These are phyloP conservation scores for Illadopsis cleaveri DNA, from an alignment of 2,113 vertebrate species.

Conservation along the genomic window DNA sequence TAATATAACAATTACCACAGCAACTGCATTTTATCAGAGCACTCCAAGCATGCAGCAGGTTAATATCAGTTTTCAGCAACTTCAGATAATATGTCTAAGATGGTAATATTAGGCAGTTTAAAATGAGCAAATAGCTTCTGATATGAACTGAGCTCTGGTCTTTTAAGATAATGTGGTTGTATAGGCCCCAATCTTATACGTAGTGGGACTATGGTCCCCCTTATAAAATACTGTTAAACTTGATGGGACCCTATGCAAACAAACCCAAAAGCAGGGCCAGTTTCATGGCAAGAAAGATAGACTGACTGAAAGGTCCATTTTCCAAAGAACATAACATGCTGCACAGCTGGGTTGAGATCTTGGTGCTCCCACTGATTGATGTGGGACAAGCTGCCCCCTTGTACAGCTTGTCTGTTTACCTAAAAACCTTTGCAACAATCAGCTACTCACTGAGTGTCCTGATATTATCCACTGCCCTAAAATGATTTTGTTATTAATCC, in stretches of 20 bases:
- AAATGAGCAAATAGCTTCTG: constrained; percentile 19
- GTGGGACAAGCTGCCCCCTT: not conserved
- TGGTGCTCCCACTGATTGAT: accelerated
- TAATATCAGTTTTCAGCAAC: constrained; percentile 42
- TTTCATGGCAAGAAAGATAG: not conserved
- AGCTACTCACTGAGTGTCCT: not conserved
- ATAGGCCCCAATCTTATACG: not conserved
- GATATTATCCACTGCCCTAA: not conserved
- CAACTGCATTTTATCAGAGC: constrained; percentile 56
- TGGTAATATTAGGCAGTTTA: constrained; percentile 50
- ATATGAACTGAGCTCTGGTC: constrained; percentile 3
- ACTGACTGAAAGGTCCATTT: not conserved
- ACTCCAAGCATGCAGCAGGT: constrained; percentile 55
- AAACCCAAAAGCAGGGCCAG: not conserved
- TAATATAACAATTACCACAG: constrained; percentile 62
- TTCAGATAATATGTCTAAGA: constrained; percentile 61
- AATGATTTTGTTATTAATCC: not conserved
- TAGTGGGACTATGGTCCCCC: not conserved
- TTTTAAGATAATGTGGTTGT: constrained; percentile 47
- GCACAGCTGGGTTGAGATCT: not conserved
- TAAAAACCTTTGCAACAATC: not conserved
- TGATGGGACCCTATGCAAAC: not conserved
- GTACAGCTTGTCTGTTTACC: not conserved
- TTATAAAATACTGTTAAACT: not conserved
- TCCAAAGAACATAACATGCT: not conserved